Percentiles rank a stretch among this genome's conserved stretches.
Conservation (phyloP, 2,797 vertebrate genomes). For the Carapus acus region DNA sequence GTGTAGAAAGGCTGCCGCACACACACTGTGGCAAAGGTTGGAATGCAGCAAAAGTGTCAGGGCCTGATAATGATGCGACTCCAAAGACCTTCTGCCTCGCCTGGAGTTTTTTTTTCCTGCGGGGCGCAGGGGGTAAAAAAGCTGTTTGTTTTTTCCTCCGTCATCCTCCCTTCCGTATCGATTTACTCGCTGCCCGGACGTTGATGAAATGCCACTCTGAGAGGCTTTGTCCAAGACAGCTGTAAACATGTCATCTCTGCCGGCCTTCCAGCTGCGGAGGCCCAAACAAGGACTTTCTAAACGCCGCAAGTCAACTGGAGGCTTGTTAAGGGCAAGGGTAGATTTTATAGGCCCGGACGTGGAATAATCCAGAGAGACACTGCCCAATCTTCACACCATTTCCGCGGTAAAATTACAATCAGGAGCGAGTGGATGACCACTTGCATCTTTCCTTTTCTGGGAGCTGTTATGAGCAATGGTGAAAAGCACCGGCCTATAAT, state of each 20-base stretch:
- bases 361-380: not conserved
- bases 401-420: conserved; percentile 20
- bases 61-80: conserved; percentile 19
- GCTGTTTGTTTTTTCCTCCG: not conserved
- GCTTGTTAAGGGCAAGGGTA: conserved; percentile 20
- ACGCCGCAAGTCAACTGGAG: conserved; percentile 30
- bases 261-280: conserved; percentile 34
- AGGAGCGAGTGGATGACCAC: not conserved
- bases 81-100: not conserved
- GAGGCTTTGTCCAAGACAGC: conserved; percentile 45
- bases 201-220: conserved; percentile 56
- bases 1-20: not conserved
- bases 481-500: not conserved
- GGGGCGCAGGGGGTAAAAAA: too few relatives aligned
- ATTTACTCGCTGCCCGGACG: conserved; percentile 48
- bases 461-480: not conserved
- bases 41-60: too few relatives aligned
- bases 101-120: conserved; percentile 12
- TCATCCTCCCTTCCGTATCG: conserved; percentile 32
- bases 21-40: not conserved
- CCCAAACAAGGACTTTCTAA: conserved; percentile 53
- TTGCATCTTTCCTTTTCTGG: not conserved
- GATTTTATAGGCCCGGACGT: conserved; percentile 29
- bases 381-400: conserved; percentile 21
- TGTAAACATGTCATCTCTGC: conserved; percentile 55